Conservation (phyloP, 2,113 vertebrate species). For the Pantherophis guttatus region DNA sequence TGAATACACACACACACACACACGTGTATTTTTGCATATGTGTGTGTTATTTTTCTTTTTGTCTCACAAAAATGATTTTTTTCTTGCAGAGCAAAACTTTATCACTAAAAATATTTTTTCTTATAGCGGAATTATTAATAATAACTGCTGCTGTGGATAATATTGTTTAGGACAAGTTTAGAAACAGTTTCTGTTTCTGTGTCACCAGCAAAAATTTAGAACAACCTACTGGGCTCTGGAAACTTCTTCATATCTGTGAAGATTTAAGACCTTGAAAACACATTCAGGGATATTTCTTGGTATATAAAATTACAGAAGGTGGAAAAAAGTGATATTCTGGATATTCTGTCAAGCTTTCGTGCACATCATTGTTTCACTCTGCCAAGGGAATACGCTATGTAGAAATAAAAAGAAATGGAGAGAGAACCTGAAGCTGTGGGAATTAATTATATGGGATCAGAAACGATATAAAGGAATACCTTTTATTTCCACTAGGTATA, state of each 20-base stretch:
- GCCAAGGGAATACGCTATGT: not conserved
- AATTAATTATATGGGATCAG: not conserved
- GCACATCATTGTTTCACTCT: not conserved
- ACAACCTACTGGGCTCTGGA: not conserved
- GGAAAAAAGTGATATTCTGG: not conserved
- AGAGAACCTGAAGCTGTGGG: not conserved
- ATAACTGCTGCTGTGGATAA: not conserved
- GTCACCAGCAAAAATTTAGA: not conserved
- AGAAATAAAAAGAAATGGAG: not conserved
- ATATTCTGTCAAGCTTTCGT: constrained; percentile 43
- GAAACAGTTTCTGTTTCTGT: not conserved
- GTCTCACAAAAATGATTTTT: not conserved
- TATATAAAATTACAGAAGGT: constrained; percentile 26
- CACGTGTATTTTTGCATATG: not conserved
- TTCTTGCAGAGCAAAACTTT: not conserved
- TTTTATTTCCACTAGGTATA: not conserved
- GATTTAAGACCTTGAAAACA: constrained; percentile 37
- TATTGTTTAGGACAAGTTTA: not conserved
- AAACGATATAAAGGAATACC: not conserved
- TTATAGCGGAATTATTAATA: not conserved
- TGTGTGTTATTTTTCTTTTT: not conserved
- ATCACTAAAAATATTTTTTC: too few relatives aligned
- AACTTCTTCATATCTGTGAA: not conserved
- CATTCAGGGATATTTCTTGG: constrained; percentile 34
- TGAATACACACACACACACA: not conserved